Conservation (phyloP, 2,113 vertebrate genomes). For the Phrynosoma platyrhinos region DNA sequence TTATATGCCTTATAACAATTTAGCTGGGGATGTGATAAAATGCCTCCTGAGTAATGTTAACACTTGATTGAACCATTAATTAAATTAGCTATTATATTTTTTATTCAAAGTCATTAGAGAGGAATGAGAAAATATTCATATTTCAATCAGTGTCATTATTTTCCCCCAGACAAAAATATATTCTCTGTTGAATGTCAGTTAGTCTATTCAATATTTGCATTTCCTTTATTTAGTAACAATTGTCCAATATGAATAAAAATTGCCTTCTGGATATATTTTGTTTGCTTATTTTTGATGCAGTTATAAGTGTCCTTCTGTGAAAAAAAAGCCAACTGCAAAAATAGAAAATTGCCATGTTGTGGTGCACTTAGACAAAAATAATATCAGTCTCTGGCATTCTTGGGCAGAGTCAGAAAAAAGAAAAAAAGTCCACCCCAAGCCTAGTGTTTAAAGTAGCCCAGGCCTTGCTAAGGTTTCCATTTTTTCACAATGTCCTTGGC, state of each 20-base stretch:
- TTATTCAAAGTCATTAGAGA: background rate
- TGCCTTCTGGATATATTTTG: background rate
- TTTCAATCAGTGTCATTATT: background rate
- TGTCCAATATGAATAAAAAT: too few relatives aligned
- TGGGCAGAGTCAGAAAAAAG: background rate
- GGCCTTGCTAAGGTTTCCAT: background rate
- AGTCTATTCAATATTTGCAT: background rate
- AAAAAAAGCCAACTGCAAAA: background rate
- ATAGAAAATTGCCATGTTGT: background rate
- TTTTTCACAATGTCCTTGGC: background rate
- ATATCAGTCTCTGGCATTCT: background rate
- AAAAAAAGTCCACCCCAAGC: too few relatives aligned
- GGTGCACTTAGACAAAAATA: background rate
- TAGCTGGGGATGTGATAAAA: background rate
- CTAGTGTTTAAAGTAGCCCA: background rate
- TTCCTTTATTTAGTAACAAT: background rate
- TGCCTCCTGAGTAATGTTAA: background rate
- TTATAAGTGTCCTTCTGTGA: too few relatives aligned
- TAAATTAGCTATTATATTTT: background rate
- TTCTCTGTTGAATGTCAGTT: background rate
- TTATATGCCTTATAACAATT: background rate
- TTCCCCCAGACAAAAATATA: background rate
- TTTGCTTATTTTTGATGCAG: background rate
- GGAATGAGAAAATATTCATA: background rate
- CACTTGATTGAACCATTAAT: background rate